Evolutionary conservation across 1,140 invertebrate species (phyloP).

Genomic region (Coptotermes formosanus): DNA sequence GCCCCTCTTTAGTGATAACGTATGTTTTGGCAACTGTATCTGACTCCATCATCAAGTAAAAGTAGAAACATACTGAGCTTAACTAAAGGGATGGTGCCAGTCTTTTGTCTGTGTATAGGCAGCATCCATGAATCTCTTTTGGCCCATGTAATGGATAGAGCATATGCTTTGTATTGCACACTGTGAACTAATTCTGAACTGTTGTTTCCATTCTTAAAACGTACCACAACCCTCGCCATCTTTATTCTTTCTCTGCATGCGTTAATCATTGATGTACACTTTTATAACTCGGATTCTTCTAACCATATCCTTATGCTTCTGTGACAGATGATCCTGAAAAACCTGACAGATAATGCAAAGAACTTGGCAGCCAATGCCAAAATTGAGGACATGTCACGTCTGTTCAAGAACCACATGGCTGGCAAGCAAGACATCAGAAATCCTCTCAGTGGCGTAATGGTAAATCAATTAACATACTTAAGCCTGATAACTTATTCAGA

Average conservation of each 20-base stretch:
- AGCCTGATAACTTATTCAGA: background rate
- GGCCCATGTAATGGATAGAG: no score
- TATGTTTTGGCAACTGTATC: no score
- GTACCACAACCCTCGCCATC: background rate
- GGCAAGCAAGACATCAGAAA: slow-evolving; percentile 93
- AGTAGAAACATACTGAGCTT: no score
- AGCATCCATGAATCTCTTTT: no score
- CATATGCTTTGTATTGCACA: no score
- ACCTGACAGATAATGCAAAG: slow-evolving; percentile 93
- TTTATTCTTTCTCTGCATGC: background rate
- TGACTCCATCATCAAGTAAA: no score
- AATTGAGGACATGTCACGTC: slow-evolving; percentile 93
- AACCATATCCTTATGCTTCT: slow-evolving; percentile 35
- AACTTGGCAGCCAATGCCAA: slow-evolving; percentile 95
- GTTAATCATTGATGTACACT: background rate
- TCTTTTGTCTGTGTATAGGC: no score
- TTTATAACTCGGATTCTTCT: background rate
- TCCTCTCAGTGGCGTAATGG: slow-evolving; percentile 91
- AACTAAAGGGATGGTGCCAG: no score
- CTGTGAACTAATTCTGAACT: no score
- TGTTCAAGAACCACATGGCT: slow-evolving; percentile 91
- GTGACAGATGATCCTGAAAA: slow-evolving; percentile 89
- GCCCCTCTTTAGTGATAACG: no score
- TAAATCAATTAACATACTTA: slow-evolving; percentile 43
- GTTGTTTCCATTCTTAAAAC: no score